Base-by-base conservation (phyloP, 2,888 invertebrate genomes). In the Ellobium chinense region DNA sequence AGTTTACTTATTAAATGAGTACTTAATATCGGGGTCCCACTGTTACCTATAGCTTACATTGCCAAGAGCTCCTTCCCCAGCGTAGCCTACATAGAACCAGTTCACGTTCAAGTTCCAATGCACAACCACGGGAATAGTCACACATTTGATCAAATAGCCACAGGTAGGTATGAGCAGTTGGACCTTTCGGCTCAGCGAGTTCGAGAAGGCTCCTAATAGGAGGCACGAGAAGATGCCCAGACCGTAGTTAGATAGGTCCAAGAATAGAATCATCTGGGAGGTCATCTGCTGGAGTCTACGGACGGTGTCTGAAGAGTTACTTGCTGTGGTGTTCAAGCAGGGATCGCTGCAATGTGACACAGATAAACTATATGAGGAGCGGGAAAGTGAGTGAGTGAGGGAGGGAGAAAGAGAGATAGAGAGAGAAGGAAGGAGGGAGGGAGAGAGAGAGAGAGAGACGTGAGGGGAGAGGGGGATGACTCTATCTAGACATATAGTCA, bases 321-420 rank as follows among this genome's bases (percentile, higher is more conserved):
- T 5, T 24, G 39, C 12, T 2, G 37, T 29, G 4, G 31, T 21
- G 56, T 68, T 66, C 14, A 77, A 14, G 29, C 77, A 77, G 12
- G 77, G 77, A 12, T 77, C 27, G 37, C 77, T 77, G 66, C 68
- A 77, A 58, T 65, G 24, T 66, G 75, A 70, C 54, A 70, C n/a
- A 70, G n/a, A n/a, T n/a, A 24, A 46, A 27, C n/a, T 7, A 24
- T 36, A 39, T 29, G 24, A 36, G 27, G 70, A 46, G n/a, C n/a
- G n/a, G n/a, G n/a, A n/a, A n/a, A n/a, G n/a, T n/a, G n/a, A n/a
- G n/a, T n/a, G n/a, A n/a, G n/a, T n/a, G n/a, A n/a, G n/a, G n/a
- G n/a, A n/a, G n/a, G n/a, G n/a, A n/a, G n/a, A n/a, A n/a, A n/a
- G n/a, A n/a, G n/a, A n/a, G 2, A 27, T 27, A 46, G 27, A 54